Evolutionary conservation across 1,140 invertebrate genomes (phyloP), one percentile per base, ranked within the genome.

Genomic region (Limonius californicus): DNA sequence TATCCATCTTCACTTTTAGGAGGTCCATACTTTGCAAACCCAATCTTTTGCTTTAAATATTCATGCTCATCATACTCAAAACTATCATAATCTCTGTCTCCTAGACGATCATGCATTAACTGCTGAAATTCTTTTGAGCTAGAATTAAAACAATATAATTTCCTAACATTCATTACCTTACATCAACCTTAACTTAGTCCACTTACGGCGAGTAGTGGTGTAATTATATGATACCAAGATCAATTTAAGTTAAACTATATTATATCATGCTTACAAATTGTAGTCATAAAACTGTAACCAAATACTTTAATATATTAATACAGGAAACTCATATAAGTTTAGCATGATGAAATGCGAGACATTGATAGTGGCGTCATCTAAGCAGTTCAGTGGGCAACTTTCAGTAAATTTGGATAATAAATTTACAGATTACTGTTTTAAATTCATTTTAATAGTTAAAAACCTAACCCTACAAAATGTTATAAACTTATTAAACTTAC

Each of bases 21-120:
- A 23, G 67, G 59, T n/a, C 72, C 72, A 64, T 53, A 68, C 15
- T 72, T 43, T 11, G 70, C 70, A 66, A 59, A 75, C 8, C 57
- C 65, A 39, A 75, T 75, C 66, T 75, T 75, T 8, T 62, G 19
- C 59, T 70, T 69, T 27, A 75, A 60, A 35, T 42, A 45, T 0
- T 65, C 39, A 55, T 67, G 64, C 56, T 75, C 64, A 47, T 69
- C 45, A 57, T 56, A 45, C 35, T 72, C 66, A 57, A 70, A 75
- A 54, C 59, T 35, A 57, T 73, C 71, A 59, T 72, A 75, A 64
- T 75, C 73, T 35, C 73, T 54, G 56, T 74, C 69, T 8, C 69
- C 70, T 11, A 74, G 50, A 43, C 59, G 57, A 30, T 74, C 65
- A n/a, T 64, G 70, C 64, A 70, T 71, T 11, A 67, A 42, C 53